These are phyloP conservation scores for Oscheius sp. DNA, from an alignment of 2,888 invertebrate genomes.

Conservation along the genomic window DNA sequence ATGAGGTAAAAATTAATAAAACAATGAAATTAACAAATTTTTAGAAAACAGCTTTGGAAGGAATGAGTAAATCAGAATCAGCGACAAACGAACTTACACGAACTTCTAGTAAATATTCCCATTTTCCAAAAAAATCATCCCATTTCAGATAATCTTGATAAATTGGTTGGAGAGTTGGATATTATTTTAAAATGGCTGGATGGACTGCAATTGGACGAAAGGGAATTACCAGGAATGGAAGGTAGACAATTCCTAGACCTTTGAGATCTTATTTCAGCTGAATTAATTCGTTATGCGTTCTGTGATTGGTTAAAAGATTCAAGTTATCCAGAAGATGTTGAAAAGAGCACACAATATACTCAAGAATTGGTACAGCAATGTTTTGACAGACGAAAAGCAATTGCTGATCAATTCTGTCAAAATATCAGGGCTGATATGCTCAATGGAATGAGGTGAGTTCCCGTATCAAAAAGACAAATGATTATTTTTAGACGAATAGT, in stretches of 20 bases:
- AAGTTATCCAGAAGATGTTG: constrained; percentile 26
- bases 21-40: neutral
- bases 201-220: constrained; percentile 35
- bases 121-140: neutral
- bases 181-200: constrained; percentile 8
- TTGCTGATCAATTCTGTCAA: constrained; percentile 41
- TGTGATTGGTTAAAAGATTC: neutral
- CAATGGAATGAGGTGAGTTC: constrained; percentile 9
- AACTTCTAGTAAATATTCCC: neutral
- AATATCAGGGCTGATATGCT: constrained; percentile 13
- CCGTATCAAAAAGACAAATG: neutral
- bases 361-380: constrained; percentile 38
- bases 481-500: constrained; percentile 13
- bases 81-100: neutral
- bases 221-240: constrained; percentile 44
- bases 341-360: constrained; percentile 35
- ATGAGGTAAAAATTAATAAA: neutral
- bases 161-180: neutral
- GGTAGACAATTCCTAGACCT: no score
- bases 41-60: constrained; percentile 2
- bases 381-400: constrained; percentile 21
- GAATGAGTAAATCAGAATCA: neutral
- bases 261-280: no score
- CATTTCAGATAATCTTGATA: constrained; percentile 12
- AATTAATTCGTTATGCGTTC: constrained; percentile 38